These are phyloP conservation scores for Mylabris phalerata DNA, from an alignment of 1,140 invertebrate species.

Conservation along the genomic window DNA sequence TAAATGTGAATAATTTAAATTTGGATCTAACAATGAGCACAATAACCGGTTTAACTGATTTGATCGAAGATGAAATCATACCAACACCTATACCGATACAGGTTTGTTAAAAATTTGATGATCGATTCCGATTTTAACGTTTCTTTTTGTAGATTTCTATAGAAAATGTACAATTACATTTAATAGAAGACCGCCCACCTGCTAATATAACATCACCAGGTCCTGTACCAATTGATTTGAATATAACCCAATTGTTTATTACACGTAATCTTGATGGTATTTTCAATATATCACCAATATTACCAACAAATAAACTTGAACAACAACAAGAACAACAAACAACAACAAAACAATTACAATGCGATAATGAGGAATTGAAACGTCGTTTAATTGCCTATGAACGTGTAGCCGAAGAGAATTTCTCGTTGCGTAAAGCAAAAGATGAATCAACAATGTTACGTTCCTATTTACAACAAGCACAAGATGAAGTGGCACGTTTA, in stretches of 20 bases:
- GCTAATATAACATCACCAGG: conserved; percentile 77
- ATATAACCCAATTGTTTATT: conserved; percentile 61
- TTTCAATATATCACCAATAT: conserved; percentile 61
- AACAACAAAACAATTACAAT: conserved; percentile 45
- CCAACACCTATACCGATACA: conserved; percentile 70
- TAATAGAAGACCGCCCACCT: conserved; percentile 74
- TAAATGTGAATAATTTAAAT: conserved; percentile 58
- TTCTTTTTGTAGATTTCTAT: conserved; percentile 52
- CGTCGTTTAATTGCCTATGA: conserved; percentile 53
- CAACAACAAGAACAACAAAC: background rate
- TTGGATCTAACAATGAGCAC: conserved; percentile 74
- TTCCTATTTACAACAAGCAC: conserved; percentile 54
- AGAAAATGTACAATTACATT: conserved; percentile 60
- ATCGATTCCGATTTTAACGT: conserved; percentile 1
- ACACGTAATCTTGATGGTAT: conserved; percentile 60
- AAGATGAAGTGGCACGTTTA: conserved; percentile 62
- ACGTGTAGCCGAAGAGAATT: conserved; percentile 56
- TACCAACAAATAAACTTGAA: conserved; percentile 39
- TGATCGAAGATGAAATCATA: conserved; percentile 80
- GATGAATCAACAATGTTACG: conserved; percentile 57
- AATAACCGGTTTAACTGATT: conserved; percentile 67
- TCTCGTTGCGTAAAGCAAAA: conserved; percentile 49
- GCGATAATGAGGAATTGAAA: conserved; percentile 59
- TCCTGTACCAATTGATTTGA: conserved; percentile 69
- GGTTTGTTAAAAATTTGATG: conserved; percentile 42